Evolutionary conservation across 1,140 invertebrate genomes (phyloP).

Genomic region (Meloidogyne floridensis): DNA sequence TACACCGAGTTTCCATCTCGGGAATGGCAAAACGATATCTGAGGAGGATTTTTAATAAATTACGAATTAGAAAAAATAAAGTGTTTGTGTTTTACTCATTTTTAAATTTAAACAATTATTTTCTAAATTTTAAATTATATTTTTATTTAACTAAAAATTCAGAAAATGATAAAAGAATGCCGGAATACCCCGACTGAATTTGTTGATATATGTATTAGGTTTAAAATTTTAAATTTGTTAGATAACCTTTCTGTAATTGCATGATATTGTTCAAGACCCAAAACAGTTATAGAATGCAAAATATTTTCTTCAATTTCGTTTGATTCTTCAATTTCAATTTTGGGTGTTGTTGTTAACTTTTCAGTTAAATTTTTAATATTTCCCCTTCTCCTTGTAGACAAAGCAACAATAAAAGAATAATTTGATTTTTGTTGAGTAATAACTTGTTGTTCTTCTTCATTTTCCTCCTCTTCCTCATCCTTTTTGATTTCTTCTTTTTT

Average conservation of each 20-base stretch:
- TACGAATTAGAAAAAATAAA: neutral
- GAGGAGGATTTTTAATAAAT: neutral
- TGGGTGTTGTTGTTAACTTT: neutral
- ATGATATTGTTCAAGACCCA: slow-evolving; percentile 48
- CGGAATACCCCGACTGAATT: too few relatives aligned
- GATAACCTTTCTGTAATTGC: slow-evolving; percentile 43
- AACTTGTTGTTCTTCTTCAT: slow-evolving; percentile 26
- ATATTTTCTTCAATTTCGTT: slow-evolving; percentile 20
- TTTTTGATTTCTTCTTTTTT: neutral
- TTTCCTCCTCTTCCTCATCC: neutral
- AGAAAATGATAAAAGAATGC: too few relatives aligned
- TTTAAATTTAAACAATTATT: too few relatives aligned
- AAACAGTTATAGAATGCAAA: slow-evolving; percentile 45
- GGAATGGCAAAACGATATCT: slow-evolving; percentile 52
- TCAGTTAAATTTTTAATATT: neutral
- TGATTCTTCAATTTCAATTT: slow-evolving; percentile 1
- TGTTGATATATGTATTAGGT: too few relatives aligned
- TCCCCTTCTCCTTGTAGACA: slow-evolving; percentile 1
- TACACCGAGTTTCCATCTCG: slow-evolving; percentile 50
- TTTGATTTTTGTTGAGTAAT: slow-evolving; percentile 19
- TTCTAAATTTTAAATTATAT: too few relatives aligned
- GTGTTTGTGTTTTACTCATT: too few relatives aligned
- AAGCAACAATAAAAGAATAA: slow-evolving; percentile 9
- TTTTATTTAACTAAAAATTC: too few relatives aligned
- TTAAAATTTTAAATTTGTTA: too few relatives aligned